Conservation (phyloP, 2,888 invertebrate species). For the Lordiphosa fenestrarum region DNA sequence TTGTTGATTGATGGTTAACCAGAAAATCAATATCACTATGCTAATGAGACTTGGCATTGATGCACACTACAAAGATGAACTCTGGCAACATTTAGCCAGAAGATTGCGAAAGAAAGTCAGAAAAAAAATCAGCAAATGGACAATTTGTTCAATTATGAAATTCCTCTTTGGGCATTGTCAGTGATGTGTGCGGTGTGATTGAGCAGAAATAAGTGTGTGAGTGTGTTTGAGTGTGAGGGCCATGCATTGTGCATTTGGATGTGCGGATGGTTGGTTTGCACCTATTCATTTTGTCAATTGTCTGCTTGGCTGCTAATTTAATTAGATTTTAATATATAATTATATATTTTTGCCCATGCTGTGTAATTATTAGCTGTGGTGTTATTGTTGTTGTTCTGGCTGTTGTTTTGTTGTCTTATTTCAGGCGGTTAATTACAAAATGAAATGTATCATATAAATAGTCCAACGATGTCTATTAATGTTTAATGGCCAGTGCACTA, state of each 20-base stretch:
- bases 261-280: slow-evolving; percentile 13
- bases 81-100: slow-evolving; percentile 27
- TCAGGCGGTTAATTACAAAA: slow-evolving; percentile 56
- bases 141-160: slow-evolving; percentile 41
- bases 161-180: slow-evolving; percentile 42
- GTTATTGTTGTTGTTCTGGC: slow-evolving; percentile 17
- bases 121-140: slow-evolving; percentile 16
- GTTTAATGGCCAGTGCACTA: slow-evolving; percentile 49
- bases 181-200: slow-evolving; percentile 47
- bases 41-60: slow-evolving; percentile 62
- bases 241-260: slow-evolving; percentile 4
- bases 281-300: slow-evolving; percentile 51
- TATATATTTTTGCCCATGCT: slow-evolving; percentile 31
- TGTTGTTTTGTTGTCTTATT: slow-evolving; percentile 23
- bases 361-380: slow-evolving; percentile 26
- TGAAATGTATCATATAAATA: slow-evolving; percentile 39
- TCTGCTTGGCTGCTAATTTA: slow-evolving; percentile 58
- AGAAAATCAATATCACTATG: slow-evolving; percentile 71
- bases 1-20: slow-evolving; percentile 74
- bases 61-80: slow-evolving; percentile 32
- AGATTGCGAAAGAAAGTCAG: slow-evolving; percentile 12
- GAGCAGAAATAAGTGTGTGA: slow-evolving; percentile 14
- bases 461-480: slow-evolving; percentile 45
- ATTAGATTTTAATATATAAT: slow-evolving; percentile 71
- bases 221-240: slow-evolving; percentile 6